phyloP scores from a whole-genome alignment of 2,888 invertebrate genomes.

The Julus scandinavius region DNA sequence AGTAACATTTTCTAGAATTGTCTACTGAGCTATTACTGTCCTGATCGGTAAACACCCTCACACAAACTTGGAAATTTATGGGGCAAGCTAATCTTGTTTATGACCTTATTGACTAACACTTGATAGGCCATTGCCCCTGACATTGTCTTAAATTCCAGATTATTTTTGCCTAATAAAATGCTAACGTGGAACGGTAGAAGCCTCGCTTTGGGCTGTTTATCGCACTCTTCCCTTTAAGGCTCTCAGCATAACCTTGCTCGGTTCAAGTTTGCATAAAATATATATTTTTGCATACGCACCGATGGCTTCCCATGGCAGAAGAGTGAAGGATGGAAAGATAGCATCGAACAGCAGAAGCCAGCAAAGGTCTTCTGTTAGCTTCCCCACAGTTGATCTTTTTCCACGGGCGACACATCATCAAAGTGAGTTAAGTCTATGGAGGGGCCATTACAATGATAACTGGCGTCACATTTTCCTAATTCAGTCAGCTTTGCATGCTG shows the following conservation, averaged over 20 bases:
- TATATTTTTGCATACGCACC: conserved; percentile 27
- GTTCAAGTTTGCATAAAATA: conserved; percentile 13
- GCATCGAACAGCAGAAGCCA: background rate
- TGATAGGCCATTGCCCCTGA: conserved; percentile 21
- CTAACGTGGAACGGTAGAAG: background rate
- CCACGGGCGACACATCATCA: conserved; percentile 21
- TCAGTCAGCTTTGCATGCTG: conserved; percentile 22
- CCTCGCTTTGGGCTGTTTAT: background rate
- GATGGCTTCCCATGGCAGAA: background rate
- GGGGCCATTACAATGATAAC: conserved; percentile 33
- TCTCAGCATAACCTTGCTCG: background rate
- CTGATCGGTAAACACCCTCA: background rate
- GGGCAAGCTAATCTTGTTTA: conserved; percentile 12
- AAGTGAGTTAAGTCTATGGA: conserved; percentile 33
- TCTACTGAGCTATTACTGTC: background rate
- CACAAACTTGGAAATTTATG: background rate
- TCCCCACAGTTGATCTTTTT: conserved; percentile 9
- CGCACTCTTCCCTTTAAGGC: conserved; percentile 7
- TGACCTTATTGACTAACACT: conserved; percentile 5
- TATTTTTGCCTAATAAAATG: conserved; percentile 21
- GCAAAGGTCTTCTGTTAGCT: background rate
- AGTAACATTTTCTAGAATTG: background rate
- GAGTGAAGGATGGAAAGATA: conserved; percentile 1
- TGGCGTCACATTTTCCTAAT: conserved; percentile 27
- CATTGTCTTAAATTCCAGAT: background rate